Conservation (phyloP, 2,797 vertebrate species). For the Chaetodon trifasciatus region DNA sequence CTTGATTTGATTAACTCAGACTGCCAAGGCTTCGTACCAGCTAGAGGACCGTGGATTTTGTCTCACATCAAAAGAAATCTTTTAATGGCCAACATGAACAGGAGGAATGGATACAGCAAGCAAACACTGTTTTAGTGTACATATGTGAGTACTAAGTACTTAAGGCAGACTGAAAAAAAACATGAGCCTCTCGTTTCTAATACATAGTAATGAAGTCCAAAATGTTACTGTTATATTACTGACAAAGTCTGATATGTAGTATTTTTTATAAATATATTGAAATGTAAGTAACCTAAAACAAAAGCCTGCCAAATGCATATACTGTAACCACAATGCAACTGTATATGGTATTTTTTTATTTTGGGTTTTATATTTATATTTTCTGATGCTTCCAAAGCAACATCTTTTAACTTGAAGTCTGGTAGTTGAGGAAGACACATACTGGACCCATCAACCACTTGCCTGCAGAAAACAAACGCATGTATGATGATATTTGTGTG, state of each 20-base stretch:
- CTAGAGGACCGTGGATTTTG: background rate
- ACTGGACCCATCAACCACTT: background rate
- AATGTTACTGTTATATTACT: background rate
- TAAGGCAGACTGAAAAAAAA: too few relatives aligned
- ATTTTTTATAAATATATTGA: background rate
- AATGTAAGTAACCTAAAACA: background rate
- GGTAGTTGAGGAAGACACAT: background rate
- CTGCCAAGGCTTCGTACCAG: background rate
- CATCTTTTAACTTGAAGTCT: background rate
- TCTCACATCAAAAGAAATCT: background rate
- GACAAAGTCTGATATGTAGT: background rate
- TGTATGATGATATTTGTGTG: conserved; percentile 3
- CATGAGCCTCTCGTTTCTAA: too few relatives aligned
- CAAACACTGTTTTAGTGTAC: too few relatives aligned
- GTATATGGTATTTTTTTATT: background rate
- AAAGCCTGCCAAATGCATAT: background rate
- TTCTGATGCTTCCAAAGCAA: background rate
- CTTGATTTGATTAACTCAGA: too few relatives aligned
- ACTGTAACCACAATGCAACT: background rate
- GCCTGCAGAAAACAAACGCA: background rate
- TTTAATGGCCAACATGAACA: background rate
- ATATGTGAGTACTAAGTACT: too few relatives aligned
- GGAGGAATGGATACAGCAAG: background rate
- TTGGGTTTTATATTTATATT: background rate
- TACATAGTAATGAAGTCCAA: background rate